Evolutionary conservation across 2,113 vertebrate genomes (phyloP).

Genomic region (Crotalus helleri): DNA sequence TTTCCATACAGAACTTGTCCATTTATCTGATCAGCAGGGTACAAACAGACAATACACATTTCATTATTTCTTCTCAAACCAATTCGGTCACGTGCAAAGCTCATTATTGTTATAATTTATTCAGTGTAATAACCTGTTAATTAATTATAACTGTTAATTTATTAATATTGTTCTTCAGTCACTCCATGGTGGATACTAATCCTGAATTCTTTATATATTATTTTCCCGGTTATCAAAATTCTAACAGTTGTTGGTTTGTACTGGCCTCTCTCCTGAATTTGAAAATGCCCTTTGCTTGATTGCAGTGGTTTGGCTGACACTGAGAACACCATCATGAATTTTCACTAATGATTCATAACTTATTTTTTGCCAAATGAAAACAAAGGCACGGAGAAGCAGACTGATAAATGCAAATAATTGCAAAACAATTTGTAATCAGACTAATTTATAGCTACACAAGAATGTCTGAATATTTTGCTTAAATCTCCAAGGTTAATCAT

Average conservation of each 20-base stretch:
- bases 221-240: background rate
- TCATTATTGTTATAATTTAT: background rate
- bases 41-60: constrained; percentile 37
- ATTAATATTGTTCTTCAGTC: constrained; percentile 19
- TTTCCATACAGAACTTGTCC: constrained; percentile 92
- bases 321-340: constrained; percentile 18
- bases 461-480: background rate
- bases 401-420: constrained; percentile 1
- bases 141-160: background rate
- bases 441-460: background rate
- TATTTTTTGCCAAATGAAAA: background rate
- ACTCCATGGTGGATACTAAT: background rate
- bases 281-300: constrained; percentile 21
- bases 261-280: background rate
- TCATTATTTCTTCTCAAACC: constrained; percentile 12
- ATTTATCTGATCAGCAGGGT: constrained; percentile 79
- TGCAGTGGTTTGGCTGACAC: background rate
- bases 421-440: background rate
- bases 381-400: background rate
- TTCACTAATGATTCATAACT: constrained; percentile 14
- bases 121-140: background rate
- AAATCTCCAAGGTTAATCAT: background rate
- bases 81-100: background rate
- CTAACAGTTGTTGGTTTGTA: background rate
- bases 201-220: constrained; percentile 7